A percentile compares a stretch with the other conserved stretches of the same genome.
Evolutionary conservation across 23 tunicate species (phyloP).

Genomic region (Diplosoma virens): DNA sequence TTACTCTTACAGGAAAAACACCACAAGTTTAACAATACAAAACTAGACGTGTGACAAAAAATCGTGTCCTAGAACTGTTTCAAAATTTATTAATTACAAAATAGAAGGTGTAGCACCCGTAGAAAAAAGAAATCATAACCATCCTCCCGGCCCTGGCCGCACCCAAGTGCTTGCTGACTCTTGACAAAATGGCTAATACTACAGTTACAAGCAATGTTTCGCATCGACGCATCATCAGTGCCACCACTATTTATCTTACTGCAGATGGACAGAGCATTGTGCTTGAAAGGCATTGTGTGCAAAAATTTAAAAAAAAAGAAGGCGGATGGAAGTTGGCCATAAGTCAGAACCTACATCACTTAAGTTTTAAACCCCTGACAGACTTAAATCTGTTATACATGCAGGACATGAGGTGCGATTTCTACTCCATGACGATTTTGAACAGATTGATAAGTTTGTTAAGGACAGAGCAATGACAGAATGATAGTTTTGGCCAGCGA

Average conservation of each 20-base stretch:
- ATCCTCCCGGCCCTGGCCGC: not conserved
- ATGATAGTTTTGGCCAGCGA: no score
- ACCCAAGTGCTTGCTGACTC: not conserved
- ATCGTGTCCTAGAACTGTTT: not conserved
- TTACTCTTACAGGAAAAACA: not conserved
- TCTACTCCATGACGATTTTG: no score
- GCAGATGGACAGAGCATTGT: not conserved
- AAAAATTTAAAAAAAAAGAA: no score
- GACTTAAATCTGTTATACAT: no score
- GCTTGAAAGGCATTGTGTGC: not conserved
- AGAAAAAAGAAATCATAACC: not conserved
- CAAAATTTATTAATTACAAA: not conserved
- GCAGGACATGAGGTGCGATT: no score
- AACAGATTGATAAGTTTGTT: no score
- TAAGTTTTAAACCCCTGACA: no score
- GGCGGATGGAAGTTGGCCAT: no score
- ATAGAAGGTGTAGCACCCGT: not conserved
- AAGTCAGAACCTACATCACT: no score
- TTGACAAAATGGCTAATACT: not conserved
- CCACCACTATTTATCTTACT: not conserved
- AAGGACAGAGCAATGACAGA: no score
- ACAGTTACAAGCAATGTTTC: not conserved
- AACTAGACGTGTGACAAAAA: not conserved
- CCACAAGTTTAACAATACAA: not conserved
- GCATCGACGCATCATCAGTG: not conserved